phyloP scores from a whole-genome alignment of 2,113 vertebrate genomes.

The Cryptotis parvus region DNA sequence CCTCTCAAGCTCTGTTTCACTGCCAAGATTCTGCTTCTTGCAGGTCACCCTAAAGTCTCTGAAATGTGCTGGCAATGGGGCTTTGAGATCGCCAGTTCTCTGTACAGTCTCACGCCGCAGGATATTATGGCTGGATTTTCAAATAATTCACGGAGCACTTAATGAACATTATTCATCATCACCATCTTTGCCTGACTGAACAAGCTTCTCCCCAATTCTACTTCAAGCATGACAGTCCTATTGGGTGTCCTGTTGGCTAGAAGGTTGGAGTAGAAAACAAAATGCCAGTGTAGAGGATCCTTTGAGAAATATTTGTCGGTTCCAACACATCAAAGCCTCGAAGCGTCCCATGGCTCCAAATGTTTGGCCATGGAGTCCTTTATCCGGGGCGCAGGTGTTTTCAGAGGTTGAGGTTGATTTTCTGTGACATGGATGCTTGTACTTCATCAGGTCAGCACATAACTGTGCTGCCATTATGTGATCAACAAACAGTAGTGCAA shows the following conservation, averaged over 20 bases:
- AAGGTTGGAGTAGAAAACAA: not conserved
- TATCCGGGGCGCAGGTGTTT: not conserved
- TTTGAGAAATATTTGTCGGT: not conserved
- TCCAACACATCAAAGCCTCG: not conserved
- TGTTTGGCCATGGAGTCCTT: not conserved
- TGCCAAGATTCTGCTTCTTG: slow-evolving; percentile 1
- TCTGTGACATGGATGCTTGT: too few species aligned
- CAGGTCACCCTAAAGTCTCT: not conserved
- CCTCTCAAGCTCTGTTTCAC: not conserved
- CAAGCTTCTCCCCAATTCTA: not conserved
- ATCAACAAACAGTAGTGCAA: too few species aligned
- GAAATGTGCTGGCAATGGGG: too few species aligned
- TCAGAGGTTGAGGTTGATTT: not conserved
- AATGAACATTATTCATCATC: not conserved
- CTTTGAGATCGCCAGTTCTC: not conserved
- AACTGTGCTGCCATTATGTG: too few species aligned
- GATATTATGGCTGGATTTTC: not conserved
- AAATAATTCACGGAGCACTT: not conserved
- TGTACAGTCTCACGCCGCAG: not conserved
- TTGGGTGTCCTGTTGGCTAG: not conserved
- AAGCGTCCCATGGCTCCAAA: not conserved
- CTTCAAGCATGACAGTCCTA: not conserved
- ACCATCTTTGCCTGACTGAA: not conserved
- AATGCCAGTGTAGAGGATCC: not conserved
- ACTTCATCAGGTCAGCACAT: too few species aligned